These are phyloP conservation scores for Cistogaster globosa DNA, from an alignment of 2,888 invertebrate species.

Conservation along the genomic window DNA sequence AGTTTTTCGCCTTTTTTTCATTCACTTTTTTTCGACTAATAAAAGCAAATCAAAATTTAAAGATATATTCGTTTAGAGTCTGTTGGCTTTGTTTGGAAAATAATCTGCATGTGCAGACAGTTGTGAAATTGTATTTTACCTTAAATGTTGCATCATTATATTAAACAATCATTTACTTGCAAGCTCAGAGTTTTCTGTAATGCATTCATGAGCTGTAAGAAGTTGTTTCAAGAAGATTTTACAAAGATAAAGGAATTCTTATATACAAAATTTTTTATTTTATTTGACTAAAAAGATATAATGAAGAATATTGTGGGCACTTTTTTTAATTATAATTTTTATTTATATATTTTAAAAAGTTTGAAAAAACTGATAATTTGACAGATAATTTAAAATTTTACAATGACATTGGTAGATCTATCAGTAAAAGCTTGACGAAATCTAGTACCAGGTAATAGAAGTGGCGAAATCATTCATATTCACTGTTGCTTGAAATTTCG, in stretches of 20 bases:
- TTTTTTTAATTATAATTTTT: no score
- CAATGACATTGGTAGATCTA: no score
- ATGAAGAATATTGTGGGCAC: no score
- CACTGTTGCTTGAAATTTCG: no score
- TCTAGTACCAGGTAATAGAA: no score
- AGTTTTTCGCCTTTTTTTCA: background rate
- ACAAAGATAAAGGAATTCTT: background rate
- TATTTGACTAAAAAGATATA: no score
- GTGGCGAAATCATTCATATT: no score
- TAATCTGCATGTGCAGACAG: constrained; percentile 80
- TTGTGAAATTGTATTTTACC: constrained; percentile 81
- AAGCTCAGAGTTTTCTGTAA: background rate
- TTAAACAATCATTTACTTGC: background rate
- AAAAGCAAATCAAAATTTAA: constrained; percentile 49
- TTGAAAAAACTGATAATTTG: no score
- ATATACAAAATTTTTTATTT: no score
- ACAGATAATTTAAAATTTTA: no score
- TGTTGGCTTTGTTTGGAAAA: constrained; percentile 37
- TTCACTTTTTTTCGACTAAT: constrained; percentile 2
- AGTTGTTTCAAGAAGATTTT: background rate
- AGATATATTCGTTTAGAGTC: constrained; percentile 23
- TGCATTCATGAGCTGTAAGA: background rate
- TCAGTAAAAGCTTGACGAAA: no score
- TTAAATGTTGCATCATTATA: constrained; percentile 60
- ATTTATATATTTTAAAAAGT: no score